Base-by-base conservation (phyloP, 2,113 vertebrate genomes). In the Panthera uncia region DNA sequence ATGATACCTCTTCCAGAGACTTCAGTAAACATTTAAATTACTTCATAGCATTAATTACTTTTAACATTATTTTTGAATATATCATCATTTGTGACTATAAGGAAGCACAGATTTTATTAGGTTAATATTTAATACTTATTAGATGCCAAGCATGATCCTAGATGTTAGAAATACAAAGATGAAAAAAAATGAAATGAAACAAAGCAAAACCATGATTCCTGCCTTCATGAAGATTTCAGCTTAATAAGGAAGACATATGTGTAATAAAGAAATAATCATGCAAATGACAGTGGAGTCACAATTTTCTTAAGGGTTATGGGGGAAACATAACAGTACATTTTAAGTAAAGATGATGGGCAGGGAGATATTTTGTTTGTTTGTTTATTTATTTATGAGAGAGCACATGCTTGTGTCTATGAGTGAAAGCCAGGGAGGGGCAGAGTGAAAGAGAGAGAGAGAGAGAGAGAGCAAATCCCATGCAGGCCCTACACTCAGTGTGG, bases 31-130 rank as follows among this genome's bases (percentile, higher is more conserved):
- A 80, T 50, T 79, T 73, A 45, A 91, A 94, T 78, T 65, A 82
- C 23, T 74, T 89, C 90, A 33, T 21, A 92, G 23, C 14, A 92
- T 86, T 89, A 76, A 89, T 92, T 94, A 69, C 65, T 76, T 95
- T 63, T 92, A 85, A 68, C 6, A 45, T 68, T 89, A 57, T 38
- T 89, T 79, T 74, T 41, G 7, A 68, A 68, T 48, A 57, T 36
- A n/a, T 66, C 23, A 65, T 5, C 5, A 16, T 45, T 65, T 68
- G 23, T 57, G 55, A 81, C 73, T 50, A 93, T 19, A 41, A 84
- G 38, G 25, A 92, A 50, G 19, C 41, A 89, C 4, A 52, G 27
- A 89, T 82, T 95, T 84, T 80, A 65, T 25, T 36, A 91, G 55
- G 7, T 10, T 74, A n/a, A 15, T 71, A 48, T 1, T 52, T 10